Percentiles rank a stretch among this genome's conserved stretches.
Evolutionary conservation across 2,797 vertebrate genomes (phyloP).

Genomic region (Hafferia zeledoni): DNA sequence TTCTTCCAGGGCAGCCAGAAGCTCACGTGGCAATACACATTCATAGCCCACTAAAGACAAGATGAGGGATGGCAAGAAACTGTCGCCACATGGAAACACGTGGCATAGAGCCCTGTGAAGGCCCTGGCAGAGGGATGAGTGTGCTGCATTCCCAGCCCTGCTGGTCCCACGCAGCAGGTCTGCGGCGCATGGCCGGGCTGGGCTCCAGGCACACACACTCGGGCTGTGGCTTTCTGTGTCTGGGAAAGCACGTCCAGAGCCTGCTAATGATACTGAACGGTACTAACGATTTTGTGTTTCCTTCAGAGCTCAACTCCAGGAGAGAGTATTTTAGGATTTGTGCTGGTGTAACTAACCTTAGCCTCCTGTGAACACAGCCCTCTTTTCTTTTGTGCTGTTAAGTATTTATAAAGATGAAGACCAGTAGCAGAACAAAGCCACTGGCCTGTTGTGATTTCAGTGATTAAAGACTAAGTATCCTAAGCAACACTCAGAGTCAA

Average conservation of each 20-base stretch:
- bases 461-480: conserved; percentile 36
- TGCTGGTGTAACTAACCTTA: conserved; percentile 13
- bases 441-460: neutral
- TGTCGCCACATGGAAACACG: accelerated
- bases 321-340: neutral
- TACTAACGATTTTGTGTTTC: conserved; percentile 30
- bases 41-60: neutral
- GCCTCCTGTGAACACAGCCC: conserved; percentile 4
- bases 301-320: neutral
- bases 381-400: neutral
- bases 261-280: neutral
- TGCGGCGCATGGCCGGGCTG: neutral
- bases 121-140: neutral
- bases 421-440: accelerated
- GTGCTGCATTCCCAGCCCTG: neutral
- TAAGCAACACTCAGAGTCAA: neutral
- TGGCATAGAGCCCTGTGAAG: neutral
- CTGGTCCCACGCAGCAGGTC: conserved; percentile 17
- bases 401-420: conserved; percentile 25
- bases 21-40: neutral
- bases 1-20: neutral
- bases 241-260: neutral
- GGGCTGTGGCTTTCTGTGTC: neutral
- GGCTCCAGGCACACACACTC: neutral
- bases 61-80: neutral